Percentiles rank a stretch among this genome's conserved stretches.
Evolutionary conservation across 2,113 vertebrate genomes (phyloP).

Genomic region (Lepidothrix coronata): DNA sequence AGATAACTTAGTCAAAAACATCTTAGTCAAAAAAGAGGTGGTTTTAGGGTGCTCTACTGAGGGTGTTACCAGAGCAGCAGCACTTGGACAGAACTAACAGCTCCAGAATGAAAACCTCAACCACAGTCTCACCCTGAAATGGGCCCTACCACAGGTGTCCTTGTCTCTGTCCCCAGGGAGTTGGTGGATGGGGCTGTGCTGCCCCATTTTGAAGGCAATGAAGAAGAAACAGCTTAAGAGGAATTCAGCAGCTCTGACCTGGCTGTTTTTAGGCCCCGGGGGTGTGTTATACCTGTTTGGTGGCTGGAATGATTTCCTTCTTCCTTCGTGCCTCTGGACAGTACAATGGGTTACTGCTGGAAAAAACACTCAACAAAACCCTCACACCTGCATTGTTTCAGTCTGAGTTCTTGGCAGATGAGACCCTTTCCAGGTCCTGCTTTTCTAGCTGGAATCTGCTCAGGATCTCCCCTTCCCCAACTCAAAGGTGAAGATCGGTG

Average conservation of each 20-base stretch:
- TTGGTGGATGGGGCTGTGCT: neutral
- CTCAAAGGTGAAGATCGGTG: neutral
- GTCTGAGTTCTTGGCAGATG: neutral
- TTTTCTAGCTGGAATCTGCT: neutral
- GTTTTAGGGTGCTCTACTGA: neutral
- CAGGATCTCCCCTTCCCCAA: neutral
- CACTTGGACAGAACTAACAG: neutral
- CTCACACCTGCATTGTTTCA: neutral
- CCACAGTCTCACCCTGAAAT: neutral
- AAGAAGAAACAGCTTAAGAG: neutral
- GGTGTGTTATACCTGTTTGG: neutral
- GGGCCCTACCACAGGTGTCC: neutral
- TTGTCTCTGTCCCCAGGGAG: neutral
- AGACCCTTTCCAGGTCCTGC: neutral
- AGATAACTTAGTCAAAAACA: neutral
- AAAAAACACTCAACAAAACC: neutral
- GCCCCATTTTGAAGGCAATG: neutral
- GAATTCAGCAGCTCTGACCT: neutral
- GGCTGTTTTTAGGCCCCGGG: neutral
- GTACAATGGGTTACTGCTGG: neutral
- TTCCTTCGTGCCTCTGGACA: neutral
- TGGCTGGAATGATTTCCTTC: neutral
- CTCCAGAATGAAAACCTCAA: neutral
- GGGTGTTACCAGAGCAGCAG: neutral
- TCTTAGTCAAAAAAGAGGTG: neutral